These are phyloP conservation scores for Megaustenia siamemsis DNA, from an alignment of 2,888 invertebrate species.

Conservation along the genomic window DNA sequence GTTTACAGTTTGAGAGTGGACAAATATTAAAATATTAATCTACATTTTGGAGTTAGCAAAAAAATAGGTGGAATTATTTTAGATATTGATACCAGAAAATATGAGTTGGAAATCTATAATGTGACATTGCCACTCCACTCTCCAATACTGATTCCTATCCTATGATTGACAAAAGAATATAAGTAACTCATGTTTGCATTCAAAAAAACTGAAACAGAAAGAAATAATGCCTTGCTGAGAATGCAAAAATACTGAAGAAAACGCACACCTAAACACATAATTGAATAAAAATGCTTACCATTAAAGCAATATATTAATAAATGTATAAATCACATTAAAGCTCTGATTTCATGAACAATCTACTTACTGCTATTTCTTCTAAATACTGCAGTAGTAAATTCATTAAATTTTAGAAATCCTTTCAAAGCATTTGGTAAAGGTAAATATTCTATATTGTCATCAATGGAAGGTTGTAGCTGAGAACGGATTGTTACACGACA, in stretches of 20 bases:
- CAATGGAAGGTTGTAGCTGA: slow-evolving; percentile 63
- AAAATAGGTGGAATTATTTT: too few species aligned
- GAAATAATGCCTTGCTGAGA: neutral
- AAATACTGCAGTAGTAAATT: slow-evolving; percentile 56
- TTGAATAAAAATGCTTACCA: too few species aligned
- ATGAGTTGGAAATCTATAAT: too few species aligned
- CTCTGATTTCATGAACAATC: neutral
- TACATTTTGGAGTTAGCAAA: too few species aligned
- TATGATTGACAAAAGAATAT: slow-evolving; percentile 56
- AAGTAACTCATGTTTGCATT: neutral
- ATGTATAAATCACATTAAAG: neutral
- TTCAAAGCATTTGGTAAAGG: slow-evolving; percentile 66
- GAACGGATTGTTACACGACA: slow-evolving; percentile 69
- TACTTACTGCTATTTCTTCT: slow-evolving; percentile 40
- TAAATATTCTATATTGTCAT: slow-evolving; percentile 64
- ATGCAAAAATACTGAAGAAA: neutral
- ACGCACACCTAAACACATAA: neutral
- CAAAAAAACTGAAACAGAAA: neutral
- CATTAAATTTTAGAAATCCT: slow-evolving; percentile 63
- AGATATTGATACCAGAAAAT: too few species aligned
- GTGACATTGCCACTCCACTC: too few species aligned
- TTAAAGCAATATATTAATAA: neutral
- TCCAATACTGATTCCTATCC: too few species aligned
- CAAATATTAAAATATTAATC: too few species aligned
- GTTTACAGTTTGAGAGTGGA: too few species aligned